Evolutionary conservation across 2,888 invertebrate species (phyloP), one percentile per base, ranked within the genome.

Genomic region (Drosophila cognata): DNA sequence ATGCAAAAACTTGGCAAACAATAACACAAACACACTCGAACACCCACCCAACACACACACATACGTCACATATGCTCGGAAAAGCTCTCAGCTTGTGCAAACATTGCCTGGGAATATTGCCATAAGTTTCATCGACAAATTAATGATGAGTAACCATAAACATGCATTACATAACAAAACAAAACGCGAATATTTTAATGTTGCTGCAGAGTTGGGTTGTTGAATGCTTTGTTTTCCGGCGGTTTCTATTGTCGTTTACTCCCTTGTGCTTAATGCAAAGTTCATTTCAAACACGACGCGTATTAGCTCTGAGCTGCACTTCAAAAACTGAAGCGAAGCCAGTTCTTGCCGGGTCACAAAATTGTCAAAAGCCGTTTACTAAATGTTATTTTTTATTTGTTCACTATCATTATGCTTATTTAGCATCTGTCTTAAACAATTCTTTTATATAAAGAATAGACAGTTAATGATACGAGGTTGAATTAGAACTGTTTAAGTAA

Each of bases 1-100:
- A 87, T 87, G 86, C 88, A 87, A 87, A 88, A 87, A 89, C 90
- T 87, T 90, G 86, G 84, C 88, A 88, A 87, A 87, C 87, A 87
- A 90, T 84, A 90, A 90, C 87, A 60, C 74, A 69, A 70, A 67
- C 62, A 48, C 52, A 29, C 51, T 33, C 33, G 33, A 33, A 35
- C 63, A 52, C 59, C 74, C 87, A 77, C 67, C 77, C 76, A 55
- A 80, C 87, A 82, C 64, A 64, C 63, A 59, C 56, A 52, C 57
- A 63, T 33, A 48, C 33, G 4, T 43, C 56, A 53, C 65, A 78
- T 52, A 64, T 55, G 65, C 38, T 59, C 28, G 31, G 29, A 72
- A 80, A 76, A 77, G 73, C 75, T 77, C 80, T 80, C 69, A 79
- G 81, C 80, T 75, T 88, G 71, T 70, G 79, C 76, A 86, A 86